phyloP scores from a whole-genome alignment of 2,888 invertebrate genomes.

The Amblyjoppa fuscipennis region DNA sequence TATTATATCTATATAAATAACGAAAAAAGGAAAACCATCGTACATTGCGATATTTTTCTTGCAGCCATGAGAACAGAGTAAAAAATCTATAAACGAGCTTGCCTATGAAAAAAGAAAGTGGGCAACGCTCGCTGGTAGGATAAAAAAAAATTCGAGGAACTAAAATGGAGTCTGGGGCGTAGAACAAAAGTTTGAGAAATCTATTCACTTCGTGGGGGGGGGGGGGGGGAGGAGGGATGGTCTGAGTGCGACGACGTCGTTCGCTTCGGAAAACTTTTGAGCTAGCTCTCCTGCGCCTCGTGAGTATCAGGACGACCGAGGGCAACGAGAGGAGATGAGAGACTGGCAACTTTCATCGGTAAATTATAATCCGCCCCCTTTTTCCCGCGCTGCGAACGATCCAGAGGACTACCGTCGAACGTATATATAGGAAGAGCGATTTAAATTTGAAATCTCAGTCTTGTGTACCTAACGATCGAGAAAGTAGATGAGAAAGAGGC shows the following conservation, averaged over 20 bases:
- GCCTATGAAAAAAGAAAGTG: neutral
- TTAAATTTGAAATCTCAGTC: constrained; percentile 43
- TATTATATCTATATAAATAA: neutral
- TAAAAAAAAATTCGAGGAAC: neutral
- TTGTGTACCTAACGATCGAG: constrained; percentile 49
- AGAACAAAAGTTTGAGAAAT: constrained; percentile 61
- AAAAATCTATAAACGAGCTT: constrained; percentile 4
- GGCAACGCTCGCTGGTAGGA: constrained; percentile 26
- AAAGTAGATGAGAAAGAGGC: constrained; percentile 28
- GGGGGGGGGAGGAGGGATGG: neutral
- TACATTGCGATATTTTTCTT: neutral
- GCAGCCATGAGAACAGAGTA: neutral
- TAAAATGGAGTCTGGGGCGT: constrained; percentile 36
- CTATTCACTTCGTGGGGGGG: constrained; percentile 39
- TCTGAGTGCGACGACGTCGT: constrained; percentile 53
- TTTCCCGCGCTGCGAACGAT: constrained; percentile 39
- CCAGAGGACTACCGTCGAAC: constrained; percentile 49
- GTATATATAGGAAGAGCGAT: constrained; percentile 26
- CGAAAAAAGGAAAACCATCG: neutral
- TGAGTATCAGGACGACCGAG: constrained; percentile 1
- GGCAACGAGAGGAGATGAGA: neutral
- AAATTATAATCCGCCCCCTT: constrained; percentile 66
- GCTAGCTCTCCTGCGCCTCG: constrained; percentile 33
- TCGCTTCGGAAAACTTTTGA: constrained; percentile 63
- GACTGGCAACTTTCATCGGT: constrained; percentile 64